Conservation (phyloP, 2,888 invertebrate species). For the Caenorhabditis imperialis region DNA sequence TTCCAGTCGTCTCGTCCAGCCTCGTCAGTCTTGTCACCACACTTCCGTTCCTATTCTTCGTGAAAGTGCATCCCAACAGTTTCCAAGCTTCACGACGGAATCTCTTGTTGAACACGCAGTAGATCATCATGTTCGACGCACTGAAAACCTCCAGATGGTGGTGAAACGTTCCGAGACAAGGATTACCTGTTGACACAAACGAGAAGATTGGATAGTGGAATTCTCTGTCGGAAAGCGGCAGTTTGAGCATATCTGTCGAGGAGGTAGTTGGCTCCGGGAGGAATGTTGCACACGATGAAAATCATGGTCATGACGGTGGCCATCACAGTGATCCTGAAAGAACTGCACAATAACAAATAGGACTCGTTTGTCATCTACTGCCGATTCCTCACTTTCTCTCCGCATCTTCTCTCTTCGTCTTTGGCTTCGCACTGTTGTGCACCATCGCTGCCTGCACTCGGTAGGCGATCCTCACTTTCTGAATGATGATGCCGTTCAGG, state of each 20-base stretch:
- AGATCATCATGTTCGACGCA: constrained; percentile 77
- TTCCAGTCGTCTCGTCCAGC: constrained; percentile 22
- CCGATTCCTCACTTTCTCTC: constrained; percentile 66
- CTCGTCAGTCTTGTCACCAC: constrained; percentile 26
- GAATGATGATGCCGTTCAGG: constrained; percentile 70
- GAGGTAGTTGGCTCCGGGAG: constrained; percentile 67
- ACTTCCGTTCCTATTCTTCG: constrained; percentile 22
- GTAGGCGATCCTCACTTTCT: constrained; percentile 57
- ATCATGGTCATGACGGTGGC: constrained; percentile 72
- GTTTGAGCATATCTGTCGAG: constrained; percentile 59
- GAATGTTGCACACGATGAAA: constrained; percentile 71
- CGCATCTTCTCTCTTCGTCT: constrained; percentile 60
- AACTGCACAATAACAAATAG: not conserved
- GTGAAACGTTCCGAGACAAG: not conserved
- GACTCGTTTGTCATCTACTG: no score
- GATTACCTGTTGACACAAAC: constrained; percentile 76
- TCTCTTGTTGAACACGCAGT: constrained; percentile 76
- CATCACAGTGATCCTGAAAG: constrained; percentile 73
- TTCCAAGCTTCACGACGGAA: constrained; percentile 65
- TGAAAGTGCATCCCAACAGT: constrained; percentile 28
- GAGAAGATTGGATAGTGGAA: constrained; percentile 74
- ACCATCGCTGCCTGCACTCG: constrained; percentile 48
- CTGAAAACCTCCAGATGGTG: constrained; percentile 57
- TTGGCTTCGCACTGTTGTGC: constrained; percentile 33
- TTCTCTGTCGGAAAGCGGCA: constrained; percentile 54